Evolutionary conservation across 2,888 invertebrate species (phyloP).

Genomic region (Leucophenga maculata): DNA sequence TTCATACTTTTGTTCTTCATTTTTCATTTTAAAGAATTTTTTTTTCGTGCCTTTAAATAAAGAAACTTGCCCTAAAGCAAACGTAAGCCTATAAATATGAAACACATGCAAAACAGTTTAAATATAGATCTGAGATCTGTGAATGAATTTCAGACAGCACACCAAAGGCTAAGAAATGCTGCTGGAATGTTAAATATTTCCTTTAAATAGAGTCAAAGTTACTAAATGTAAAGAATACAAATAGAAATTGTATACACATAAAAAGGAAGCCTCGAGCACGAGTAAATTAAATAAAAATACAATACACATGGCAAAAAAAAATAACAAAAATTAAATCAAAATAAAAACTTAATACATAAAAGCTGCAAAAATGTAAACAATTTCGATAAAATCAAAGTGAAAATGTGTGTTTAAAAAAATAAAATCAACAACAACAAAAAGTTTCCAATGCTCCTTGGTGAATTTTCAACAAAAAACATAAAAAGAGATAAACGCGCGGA

Average conservation of each 20-base stretch:
- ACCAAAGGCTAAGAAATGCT: constrained; percentile 28
- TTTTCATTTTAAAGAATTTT: too few species aligned
- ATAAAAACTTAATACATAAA: constrained; percentile 12
- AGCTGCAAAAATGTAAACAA: constrained; percentile 44
- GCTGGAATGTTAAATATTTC: constrained; percentile 44
- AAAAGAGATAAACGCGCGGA: constrained; percentile 31
- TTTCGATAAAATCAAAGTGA: constrained; percentile 28
- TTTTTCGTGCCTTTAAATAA: background rate
- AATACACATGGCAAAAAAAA: too few species aligned
- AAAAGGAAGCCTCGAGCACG: background rate
- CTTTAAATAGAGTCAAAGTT: constrained; percentile 45
- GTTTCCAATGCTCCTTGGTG: background rate
- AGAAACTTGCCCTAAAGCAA: too few species aligned
- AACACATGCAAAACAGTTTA: background rate
- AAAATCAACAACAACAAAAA: constrained; percentile 42
- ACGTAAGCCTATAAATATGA: background rate
- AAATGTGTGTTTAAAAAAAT: constrained; percentile 15
- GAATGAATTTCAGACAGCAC: background rate
- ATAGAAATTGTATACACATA: background rate
- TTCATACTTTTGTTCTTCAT: too few species aligned
- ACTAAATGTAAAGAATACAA: constrained; percentile 36
- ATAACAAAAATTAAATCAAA: too few species aligned
- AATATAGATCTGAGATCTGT: background rate
- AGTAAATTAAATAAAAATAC: background rate
- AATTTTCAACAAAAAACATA: constrained; percentile 13